Percentiles rank a stretch among this genome's conserved stretches.
These are phyloP conservation scores for Eugnorisma glareosa DNA, from an alignment of 2,888 invertebrate genomes.

Conservation along the genomic window DNA sequence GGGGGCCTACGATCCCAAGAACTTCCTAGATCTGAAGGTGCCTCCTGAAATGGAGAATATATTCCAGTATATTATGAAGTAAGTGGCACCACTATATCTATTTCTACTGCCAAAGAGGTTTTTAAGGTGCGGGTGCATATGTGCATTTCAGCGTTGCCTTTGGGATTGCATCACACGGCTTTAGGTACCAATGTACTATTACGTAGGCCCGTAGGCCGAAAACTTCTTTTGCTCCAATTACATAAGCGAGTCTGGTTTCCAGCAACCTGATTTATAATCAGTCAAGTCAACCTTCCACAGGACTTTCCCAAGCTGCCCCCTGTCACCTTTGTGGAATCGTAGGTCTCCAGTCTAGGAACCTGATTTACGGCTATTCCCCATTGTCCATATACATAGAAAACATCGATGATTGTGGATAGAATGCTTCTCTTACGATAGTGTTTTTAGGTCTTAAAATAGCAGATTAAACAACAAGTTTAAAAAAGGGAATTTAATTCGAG, in stretches of 20 bases:
- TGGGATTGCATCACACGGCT: neutral
- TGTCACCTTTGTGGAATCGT: neutral
- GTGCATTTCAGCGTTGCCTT: neutral
- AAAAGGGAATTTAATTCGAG: too few species aligned
- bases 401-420: neutral
- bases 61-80: conserved; percentile 98
- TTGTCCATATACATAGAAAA: neutral
- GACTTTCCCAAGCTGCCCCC: neutral
- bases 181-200: neutral
- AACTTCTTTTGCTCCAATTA: neutral
- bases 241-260: neutral
- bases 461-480: too few species aligned
- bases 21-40: conserved; percentile 95
- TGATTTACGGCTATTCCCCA: neutral
- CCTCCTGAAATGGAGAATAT: conserved; percentile 96
- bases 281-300: neutral
- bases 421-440: neutral
- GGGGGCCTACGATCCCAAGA: conserved; percentile 94
- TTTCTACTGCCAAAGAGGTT: neutral
- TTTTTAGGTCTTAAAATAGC: neutral
- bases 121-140: neutral
- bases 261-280: neutral
- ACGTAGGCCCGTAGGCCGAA: neutral
- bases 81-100: conserved; percentile 67
- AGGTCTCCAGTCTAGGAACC: neutral